Evolutionary conservation across 2,797 vertebrate species (phyloP).

Genomic region (Staurois parvus): DNA sequence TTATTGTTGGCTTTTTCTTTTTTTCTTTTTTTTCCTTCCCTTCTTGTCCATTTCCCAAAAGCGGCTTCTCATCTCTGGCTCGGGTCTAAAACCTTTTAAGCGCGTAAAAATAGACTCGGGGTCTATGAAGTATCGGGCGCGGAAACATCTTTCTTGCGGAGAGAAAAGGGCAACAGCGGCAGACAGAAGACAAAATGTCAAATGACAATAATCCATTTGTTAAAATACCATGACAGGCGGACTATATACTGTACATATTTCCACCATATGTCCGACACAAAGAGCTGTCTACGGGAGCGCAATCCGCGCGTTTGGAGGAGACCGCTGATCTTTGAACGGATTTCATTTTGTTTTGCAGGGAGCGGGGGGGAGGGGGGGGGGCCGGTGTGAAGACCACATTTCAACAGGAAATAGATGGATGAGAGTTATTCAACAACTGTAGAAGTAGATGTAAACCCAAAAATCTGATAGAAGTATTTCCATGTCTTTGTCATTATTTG

Average conservation of each 20-base stretch:
- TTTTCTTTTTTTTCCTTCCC: conserved; percentile 34
- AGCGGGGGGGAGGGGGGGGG: not conserved
- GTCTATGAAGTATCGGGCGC: conserved; percentile 48
- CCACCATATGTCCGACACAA: conserved; percentile 55
- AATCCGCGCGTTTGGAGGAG: conserved; percentile 14
- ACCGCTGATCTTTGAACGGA: not conserved
- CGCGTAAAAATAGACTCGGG: conserved; percentile 58
- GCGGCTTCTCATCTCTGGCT: conserved; percentile 46
- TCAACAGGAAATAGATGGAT: not conserved
- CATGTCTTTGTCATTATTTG: no score
- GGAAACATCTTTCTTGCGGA: conserved; percentile 50
- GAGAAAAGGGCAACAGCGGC: conserved; percentile 55
- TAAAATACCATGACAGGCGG: conserved; percentile 51
- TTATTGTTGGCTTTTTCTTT: not conserved
- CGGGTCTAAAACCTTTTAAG: conserved; percentile 49
- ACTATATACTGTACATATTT: conserved; percentile 53
- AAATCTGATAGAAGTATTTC: no score
- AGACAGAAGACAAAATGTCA: conserved; percentile 57
- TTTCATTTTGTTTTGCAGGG: conserved; percentile 23
- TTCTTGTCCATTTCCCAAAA: conserved; percentile 33
- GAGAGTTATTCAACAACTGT: no score
- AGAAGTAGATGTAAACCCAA: no score
- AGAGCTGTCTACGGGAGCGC: conserved; percentile 30
- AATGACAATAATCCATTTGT: conserved; percentile 60
- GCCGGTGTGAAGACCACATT: not conserved